Base-by-base conservation (phyloP, 2,888 invertebrate species). In the Silvanus unidentatus region DNA sequence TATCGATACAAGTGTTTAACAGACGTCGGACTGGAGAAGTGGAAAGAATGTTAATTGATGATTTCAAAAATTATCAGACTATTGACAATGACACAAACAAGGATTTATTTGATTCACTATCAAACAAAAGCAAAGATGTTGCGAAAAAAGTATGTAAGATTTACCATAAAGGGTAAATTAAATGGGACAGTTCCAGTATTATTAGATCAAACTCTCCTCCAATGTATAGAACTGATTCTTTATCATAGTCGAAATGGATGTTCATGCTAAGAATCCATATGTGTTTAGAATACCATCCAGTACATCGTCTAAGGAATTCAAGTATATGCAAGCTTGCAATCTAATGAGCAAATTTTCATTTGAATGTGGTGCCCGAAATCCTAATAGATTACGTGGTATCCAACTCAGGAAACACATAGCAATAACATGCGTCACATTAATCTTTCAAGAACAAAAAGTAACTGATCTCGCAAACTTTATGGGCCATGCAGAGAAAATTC, bases 401-500 rank as follows among this genome's bases (percentile, higher is more conserved):
- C 42, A 35, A 8, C 39, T 58, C 5, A 44, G 57, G n/a, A 62
- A 58, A 44, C 59, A 60, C 40, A 55, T 58, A 15, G 60, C 59
- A 1, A 58, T 59, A 3, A 52, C 50, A 11, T 58, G 55, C 13
- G 48, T 55, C 12, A 43, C 52, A 42, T 45, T 58, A 36, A 48
- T 51, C 36, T 38, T 62, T 14, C 36, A 52, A 28, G 58, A 60
- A 35, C 44, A 37, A 32, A 48, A 56, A 50, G 49, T 61, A 1
- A 47, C 44, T n/a, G 49, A 53, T 28, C 32, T 61, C 4, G 55
- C 54, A 2, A 55, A 54, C 35, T 62, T 57, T 42, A 48, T 61
- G 52, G 59, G 59, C 5, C 59, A 62, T 29, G 40, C 50, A n/a
- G 51, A 58, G 37, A 51, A 62, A 16, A 58, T 61, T 11, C 58